phyloP scores from a whole-genome alignment of 2,113 vertebrate genomes.

The Oplegnathus fasciatus region DNA sequence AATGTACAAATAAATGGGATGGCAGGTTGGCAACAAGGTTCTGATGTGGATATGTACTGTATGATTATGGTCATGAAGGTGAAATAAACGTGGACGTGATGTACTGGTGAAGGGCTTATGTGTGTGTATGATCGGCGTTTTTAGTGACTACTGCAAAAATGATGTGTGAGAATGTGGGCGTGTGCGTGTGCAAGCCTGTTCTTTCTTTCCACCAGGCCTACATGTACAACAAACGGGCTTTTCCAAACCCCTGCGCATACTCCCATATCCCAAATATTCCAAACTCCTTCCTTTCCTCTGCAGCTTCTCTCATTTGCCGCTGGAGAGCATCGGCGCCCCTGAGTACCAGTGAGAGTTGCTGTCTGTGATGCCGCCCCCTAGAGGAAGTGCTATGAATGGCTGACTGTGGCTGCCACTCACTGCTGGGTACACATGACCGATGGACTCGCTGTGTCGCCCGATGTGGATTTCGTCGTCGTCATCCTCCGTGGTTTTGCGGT shows the following conservation, averaged over 20 bases:
- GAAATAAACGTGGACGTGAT: conserved; percentile 26
- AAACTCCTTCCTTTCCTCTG: conserved; percentile 21
- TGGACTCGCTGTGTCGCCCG: conserved; percentile 90
- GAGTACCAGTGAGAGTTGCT: conserved; percentile 87
- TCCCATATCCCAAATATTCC: conserved; percentile 32
- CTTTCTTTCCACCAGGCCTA: conserved; percentile 56
- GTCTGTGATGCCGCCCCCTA: conserved; percentile 84
- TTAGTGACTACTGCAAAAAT: conserved; percentile 37
- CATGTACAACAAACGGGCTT: conserved; percentile 46
- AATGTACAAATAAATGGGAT: conserved; percentile 38
- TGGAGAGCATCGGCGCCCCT: conserved; percentile 81
- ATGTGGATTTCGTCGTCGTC: conserved; percentile 98
- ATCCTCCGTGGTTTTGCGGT: conserved; percentile 98
- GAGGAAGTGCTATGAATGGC: conserved; percentile 84
- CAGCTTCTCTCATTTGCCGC: conserved; percentile 78
- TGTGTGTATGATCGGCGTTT: conserved; percentile 32
- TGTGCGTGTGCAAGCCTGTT: conserved; percentile 57
- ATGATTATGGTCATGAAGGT: conserved; percentile 45
- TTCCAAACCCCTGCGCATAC: conserved; percentile 40
- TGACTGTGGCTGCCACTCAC: conserved; percentile 90
- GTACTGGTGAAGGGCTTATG: conserved; percentile 28
- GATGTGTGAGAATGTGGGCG: conserved; percentile 34
- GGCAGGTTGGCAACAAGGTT: conserved; percentile 22
- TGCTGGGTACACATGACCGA: conserved; percentile 97
- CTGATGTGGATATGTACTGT: conserved; percentile 33